Evolutionary conservation across 2,888 invertebrate genomes (phyloP), one percentile per base, ranked within the genome.

Genomic region (Scaptomyza polygonia): DNA sequence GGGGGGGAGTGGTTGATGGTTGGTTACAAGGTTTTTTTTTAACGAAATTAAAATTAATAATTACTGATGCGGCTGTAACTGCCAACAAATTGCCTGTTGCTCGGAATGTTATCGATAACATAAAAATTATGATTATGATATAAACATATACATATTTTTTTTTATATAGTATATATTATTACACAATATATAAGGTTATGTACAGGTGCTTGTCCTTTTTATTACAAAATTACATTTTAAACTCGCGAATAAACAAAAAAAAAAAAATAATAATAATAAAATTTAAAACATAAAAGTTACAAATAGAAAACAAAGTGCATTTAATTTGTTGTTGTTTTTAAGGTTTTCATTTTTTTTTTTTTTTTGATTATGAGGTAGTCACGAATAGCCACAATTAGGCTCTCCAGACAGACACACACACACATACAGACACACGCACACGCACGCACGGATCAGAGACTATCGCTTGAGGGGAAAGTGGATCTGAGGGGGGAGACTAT

Each of bases 61-160:
- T 88, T 88, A 88, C 88, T 88, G 87, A 79, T 88, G 88, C 88
- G 83, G 88, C 80, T 86, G 86, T 84, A 88, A 83, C 88, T 86
- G 79, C 72, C 71, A 67, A 69, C 79, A 83, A 69, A 73, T 70
- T 72, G 70, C 71, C 64, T 72, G 79, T 74, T 79, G 79, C 81
- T 74, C 71, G 79, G 84, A 88, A 83, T 84, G 76, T 78, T 79
- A 84, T 67, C 72, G 83, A 80, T 82, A 76, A 72, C 48, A 64
- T 65, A 63, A 63, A 52, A 71, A 58, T 71, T n/a, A n/a, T n/a
- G n/a, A 64, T 61, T 47, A 63, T 36, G 45, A 69, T 65, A 68
- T 45, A 76, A 27, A 66, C 61, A 75, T 61, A 59, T 49, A 72
- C 71, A 72, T 49, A 64, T 67, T 73, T 39, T 72, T 53, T 59